Percentiles rank a stretch among this genome's conserved stretches.
Evolutionary conservation across 2,888 invertebrate species (phyloP).

Genomic region (Serripes groenlandicus): DNA sequence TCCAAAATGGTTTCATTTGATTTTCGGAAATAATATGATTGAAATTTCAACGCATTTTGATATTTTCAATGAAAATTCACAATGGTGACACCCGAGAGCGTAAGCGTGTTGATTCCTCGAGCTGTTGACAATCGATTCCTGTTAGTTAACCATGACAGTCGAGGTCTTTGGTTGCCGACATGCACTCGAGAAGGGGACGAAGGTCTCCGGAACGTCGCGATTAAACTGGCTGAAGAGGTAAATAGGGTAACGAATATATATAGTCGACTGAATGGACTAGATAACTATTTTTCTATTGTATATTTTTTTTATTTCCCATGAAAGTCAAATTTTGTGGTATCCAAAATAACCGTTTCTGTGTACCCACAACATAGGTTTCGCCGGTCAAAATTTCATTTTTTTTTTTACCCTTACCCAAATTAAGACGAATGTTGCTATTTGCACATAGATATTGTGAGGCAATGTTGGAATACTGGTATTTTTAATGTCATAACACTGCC

Average conservation of each 20-base stretch:
- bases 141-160: conserved; percentile 73
- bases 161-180: conserved; percentile 84
- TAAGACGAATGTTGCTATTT: no score
- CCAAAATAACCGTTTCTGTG: not conserved
- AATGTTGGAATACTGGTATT: no score
- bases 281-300: not conserved
- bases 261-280: not conserved
- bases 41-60: not conserved
- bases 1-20: not conserved
- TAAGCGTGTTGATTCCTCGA: conserved; percentile 78
- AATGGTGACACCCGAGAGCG: conserved; percentile 74
- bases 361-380: no score
- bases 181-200: conserved; percentile 73
- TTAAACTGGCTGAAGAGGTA: conserved; percentile 81
- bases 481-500: no score
- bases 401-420: no score
- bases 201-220: conserved; percentile 76
- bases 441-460: no score
- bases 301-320: not conserved
- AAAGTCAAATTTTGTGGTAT: not conserved
- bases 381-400: no score
- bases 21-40: not conserved
- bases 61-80: not conserved
- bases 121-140: conserved; percentile 73
- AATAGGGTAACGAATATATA: no score